Base-by-base conservation (phyloP, 2,113 vertebrate genomes). In the Haplochromis burtoni region DNA sequence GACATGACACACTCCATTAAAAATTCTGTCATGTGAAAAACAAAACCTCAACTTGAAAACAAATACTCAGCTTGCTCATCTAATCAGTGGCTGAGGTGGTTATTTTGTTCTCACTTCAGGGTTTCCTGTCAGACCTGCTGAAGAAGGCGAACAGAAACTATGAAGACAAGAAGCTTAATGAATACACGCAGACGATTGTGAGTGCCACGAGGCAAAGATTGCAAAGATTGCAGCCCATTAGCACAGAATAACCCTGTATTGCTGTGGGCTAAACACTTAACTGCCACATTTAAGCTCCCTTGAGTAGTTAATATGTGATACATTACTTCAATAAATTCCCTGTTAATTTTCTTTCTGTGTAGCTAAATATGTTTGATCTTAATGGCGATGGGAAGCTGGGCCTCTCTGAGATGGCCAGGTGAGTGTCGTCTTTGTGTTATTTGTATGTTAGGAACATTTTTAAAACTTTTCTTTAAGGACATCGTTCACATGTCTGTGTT, bases 381-480 rank as follows among this genome's bases (percentile, higher is more conserved):
- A 99, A 99, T 0, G 98, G 98, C 0, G 98, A 99, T 2, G 98
- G 98, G 33, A 99, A 99, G 81, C 94, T 99, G 83, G 97, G 98
- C 19, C 97, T 99, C 85, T 99, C 98, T 0, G 98, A 99, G 95
- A 99, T 99, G 98, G 98, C 98, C 19, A 97, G 98, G 98, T 99
- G 95, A 97, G 96, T 33, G 47, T 6, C 2, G 21, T 5, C 19
- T 86, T 14, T 16, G 21, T 83, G n/a, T 5, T 17, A 14, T 78
- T 24, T 68, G 1, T 35, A 12, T 79, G 10, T 80, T n/a, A 21
- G 26, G 14, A 49, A 16, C 6, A n/a, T 79, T 24, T 38, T 57
- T 3, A 12, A 17, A 87, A 59, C 2, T 8, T 82, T 47, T 81
- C 4, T 42, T 76, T 10, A 59, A 78, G 3, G 26, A 54, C 7